These are phyloP conservation scores for Hypocryptadius cinnamomeus DNA, from an alignment of 2,113 vertebrate genomes.

Conservation along the genomic window DNA sequence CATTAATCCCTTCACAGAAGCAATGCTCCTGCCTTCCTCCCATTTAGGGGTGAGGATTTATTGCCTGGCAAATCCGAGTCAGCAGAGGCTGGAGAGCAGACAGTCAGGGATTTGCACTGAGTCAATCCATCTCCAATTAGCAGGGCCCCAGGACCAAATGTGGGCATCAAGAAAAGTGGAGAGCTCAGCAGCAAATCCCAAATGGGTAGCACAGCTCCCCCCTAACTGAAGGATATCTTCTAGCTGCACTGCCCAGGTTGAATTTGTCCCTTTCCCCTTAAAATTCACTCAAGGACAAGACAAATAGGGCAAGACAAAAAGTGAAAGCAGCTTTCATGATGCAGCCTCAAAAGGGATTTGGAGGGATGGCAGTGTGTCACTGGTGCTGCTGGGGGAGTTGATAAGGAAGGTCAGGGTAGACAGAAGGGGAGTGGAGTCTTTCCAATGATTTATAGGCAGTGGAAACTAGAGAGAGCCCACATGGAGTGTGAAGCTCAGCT, in stretches of 20 bases:
- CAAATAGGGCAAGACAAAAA: background rate
- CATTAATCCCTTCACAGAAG: background rate
- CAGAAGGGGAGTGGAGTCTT: background rate
- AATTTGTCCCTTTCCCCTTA: background rate
- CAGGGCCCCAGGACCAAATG: background rate
- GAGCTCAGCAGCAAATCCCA: background rate
- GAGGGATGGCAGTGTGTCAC: background rate
- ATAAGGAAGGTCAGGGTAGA: background rate
- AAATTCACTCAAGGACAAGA: background rate
- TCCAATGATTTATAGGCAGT: background rate
- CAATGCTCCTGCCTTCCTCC: background rate
- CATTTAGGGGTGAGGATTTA: background rate
- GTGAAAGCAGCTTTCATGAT: background rate
- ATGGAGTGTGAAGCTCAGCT: background rate
- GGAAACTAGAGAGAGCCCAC: background rate
- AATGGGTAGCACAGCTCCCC: background rate
- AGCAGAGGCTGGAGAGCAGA: background rate
- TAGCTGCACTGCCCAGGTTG: background rate
- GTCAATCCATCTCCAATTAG: background rate
- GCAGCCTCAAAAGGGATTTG: background rate
- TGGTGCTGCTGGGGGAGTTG: background rate
- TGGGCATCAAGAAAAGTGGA: background rate
- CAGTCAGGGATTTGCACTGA: background rate
- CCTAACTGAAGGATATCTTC: background rate
- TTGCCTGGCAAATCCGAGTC: background rate